A percentile compares a stretch with the other conserved stretches of the same genome.
phyloP scores from a whole-genome alignment of 2,113 vertebrate species.

The Charadrius vociferus region DNA sequence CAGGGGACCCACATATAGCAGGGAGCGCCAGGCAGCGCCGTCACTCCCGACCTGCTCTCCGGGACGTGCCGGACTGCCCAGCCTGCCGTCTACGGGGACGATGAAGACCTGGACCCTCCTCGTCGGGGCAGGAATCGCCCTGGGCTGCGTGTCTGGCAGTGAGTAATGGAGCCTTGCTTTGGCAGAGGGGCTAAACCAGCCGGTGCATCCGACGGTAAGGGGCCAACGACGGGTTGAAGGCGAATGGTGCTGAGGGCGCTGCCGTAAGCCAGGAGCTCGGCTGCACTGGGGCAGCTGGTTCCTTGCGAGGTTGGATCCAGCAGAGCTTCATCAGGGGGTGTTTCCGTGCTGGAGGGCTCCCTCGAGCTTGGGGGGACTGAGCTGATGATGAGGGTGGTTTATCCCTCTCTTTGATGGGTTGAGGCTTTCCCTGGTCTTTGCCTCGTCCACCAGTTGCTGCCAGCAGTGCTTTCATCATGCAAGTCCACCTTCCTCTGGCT shows the following conservation, averaged over 20 bases:
- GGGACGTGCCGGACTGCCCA: not conserved
- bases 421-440: not conserved
- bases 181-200: not conserved
- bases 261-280: rapidly evolving
- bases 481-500: not conserved
- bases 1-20: not conserved
- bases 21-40: not conserved
- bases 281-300: not conserved
- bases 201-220: not conserved
- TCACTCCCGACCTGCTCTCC: not conserved
- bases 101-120: constrained; percentile 29
- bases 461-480: rapidly evolving
- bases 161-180: not conserved
- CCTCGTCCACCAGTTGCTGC: rapidly evolving
- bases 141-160: not conserved
- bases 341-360: not conserved
- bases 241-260: not conserved
- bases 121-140: not conserved
- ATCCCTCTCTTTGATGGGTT: not conserved
- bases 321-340: not conserved
- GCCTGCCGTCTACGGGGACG: rapidly evolving
- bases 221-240: not conserved
- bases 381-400: not conserved
- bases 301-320: not conserved
- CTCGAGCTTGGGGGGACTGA: rapidly evolving